A percentile compares a stretch with the other conserved stretches of the same genome.
Evolutionary conservation across 2,797 vertebrate species (phyloP).

Genomic region (Brachymystax lenok): DNA sequence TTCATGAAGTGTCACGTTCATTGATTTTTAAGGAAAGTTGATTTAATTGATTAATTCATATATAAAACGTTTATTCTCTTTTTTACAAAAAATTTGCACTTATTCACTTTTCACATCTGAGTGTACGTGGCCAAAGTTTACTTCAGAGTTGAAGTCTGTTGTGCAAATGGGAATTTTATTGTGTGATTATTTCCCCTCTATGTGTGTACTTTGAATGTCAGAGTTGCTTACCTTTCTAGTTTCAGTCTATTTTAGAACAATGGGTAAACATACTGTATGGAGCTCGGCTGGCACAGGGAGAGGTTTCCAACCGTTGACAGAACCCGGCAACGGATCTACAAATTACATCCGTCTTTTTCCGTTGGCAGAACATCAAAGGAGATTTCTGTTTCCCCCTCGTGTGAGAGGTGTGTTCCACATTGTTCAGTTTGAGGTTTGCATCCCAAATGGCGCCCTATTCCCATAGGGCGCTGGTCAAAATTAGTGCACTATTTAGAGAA

Average conservation of each 20-base stretch:
- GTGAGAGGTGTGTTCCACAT: neutral
- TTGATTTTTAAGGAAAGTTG: neutral
- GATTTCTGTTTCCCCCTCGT: conserved; percentile 14
- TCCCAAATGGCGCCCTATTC: neutral
- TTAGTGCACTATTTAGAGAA: neutral
- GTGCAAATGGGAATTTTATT: conserved; percentile 43
- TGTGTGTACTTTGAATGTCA: conserved; percentile 15
- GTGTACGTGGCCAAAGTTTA: neutral
- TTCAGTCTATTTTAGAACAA: conserved; percentile 62
- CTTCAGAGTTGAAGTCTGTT: no score
- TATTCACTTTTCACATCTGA: neutral
- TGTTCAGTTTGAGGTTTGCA: neutral
- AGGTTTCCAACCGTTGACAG: conserved; percentile 56
- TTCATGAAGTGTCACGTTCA: neutral
- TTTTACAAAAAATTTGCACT: neutral
- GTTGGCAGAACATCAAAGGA: conserved; percentile 53
- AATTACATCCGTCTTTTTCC: conserved; percentile 48
- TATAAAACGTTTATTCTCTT: neutral
- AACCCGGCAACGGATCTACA: conserved; percentile 39
- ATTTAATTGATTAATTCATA: neutral
- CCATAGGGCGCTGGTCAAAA: neutral
- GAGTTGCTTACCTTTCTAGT: conserved; percentile 55
- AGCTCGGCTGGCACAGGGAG: conserved; percentile 42
- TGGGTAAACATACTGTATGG: conserved; percentile 60
- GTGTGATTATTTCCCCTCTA: conserved; percentile 10